Percentiles rank a stretch among this genome's conserved stretches.
These are phyloP conservation scores for Tetragnatha montana DNA, from an alignment of 2,888 invertebrate species.

Conservation along the genomic window DNA sequence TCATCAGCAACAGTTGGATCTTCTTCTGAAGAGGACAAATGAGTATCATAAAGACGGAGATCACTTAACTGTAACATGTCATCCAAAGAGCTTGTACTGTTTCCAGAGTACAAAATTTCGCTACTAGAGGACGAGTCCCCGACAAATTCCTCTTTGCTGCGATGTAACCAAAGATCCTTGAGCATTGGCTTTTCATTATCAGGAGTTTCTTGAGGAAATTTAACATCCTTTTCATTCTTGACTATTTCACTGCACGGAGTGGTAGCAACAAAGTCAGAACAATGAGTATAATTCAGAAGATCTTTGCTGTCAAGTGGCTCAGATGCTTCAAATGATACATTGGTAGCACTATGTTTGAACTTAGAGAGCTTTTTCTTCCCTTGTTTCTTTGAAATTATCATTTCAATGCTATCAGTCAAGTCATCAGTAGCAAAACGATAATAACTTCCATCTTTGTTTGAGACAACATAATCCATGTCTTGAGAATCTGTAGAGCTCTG, in stretches of 20 bases:
- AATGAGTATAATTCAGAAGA: conserved; percentile 33
- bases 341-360: conserved; percentile 60
- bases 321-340: conserved; percentile 58
- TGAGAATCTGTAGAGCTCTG: conserved; percentile 64
- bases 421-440: conserved; percentile 69
- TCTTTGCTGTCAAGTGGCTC: conserved; percentile 42
- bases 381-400: conserved; percentile 70
- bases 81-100: conserved; percentile 65
- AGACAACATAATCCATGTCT: conserved; percentile 63
- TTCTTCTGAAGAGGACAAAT: conserved; percentile 70
- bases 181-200: conserved; percentile 26
- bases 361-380: conserved; percentile 57
- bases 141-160: conserved; percentile 50
- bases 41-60: conserved; percentile 67
- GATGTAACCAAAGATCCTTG: conserved; percentile 52
- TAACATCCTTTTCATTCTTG: conserved; percentile 4
- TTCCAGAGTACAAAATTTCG: conserved; percentile 60
- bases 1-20: conserved; percentile 69
- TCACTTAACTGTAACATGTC: conserved; percentile 71
- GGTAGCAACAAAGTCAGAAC: conserved; percentile 30
- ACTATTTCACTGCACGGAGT: conserved; percentile 19
- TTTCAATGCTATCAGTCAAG: conserved; percentile 69
- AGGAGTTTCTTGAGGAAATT: neutral
- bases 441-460: conserved; percentile 67
- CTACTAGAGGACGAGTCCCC: conserved; percentile 67